Conservation (phyloP, 2,888 invertebrate species). For the Drosophila pegasa region DNA sequence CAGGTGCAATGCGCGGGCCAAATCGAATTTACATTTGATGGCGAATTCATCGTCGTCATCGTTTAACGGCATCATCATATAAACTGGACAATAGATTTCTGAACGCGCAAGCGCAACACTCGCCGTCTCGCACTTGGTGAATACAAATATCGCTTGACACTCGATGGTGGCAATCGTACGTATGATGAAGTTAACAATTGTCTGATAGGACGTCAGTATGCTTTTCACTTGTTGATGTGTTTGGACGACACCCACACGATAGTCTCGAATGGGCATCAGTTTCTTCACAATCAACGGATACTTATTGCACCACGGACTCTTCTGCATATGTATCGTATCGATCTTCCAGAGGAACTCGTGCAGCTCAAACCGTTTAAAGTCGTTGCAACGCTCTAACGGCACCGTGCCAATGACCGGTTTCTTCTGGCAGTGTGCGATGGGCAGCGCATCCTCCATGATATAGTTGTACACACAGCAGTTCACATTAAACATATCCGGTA, state of each 20-base stretch:
- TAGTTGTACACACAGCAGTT: slow-evolving; percentile 61
- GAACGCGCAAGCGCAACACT: slow-evolving; percentile 75
- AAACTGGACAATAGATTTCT: slow-evolving; percentile 84
- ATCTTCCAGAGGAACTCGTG: slow-evolving; percentile 79
- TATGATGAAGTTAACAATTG: slow-evolving; percentile 82
- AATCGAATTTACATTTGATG: slow-evolving; percentile 60
- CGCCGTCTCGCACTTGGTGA: slow-evolving; percentile 72
- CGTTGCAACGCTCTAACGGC: slow-evolving; percentile 81
- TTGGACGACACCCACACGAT: slow-evolving; percentile 66
- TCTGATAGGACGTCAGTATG: slow-evolving; percentile 69
- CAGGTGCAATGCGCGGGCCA: slow-evolving; percentile 73
- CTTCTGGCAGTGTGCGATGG: slow-evolving; percentile 71
- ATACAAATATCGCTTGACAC: slow-evolving; percentile 82
- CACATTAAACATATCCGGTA: slow-evolving; percentile 77
- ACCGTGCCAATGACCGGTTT: slow-evolving; percentile 82
- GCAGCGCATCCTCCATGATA: slow-evolving; percentile 75
- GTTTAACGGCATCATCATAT: slow-evolving; percentile 73
- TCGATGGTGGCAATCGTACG: slow-evolving; percentile 82
- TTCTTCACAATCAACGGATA: slow-evolving; percentile 83
- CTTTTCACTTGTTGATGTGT: slow-evolving; percentile 63
- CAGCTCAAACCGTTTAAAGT: slow-evolving; percentile 82
- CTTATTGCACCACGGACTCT: slow-evolving; percentile 81
- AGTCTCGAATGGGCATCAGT: slow-evolving; percentile 78
- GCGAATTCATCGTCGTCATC: slow-evolving; percentile 50
- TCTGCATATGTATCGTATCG: slow-evolving; percentile 83